Conservation (phyloP, 2,888 invertebrate genomes). For the Baccha elongata region DNA sequence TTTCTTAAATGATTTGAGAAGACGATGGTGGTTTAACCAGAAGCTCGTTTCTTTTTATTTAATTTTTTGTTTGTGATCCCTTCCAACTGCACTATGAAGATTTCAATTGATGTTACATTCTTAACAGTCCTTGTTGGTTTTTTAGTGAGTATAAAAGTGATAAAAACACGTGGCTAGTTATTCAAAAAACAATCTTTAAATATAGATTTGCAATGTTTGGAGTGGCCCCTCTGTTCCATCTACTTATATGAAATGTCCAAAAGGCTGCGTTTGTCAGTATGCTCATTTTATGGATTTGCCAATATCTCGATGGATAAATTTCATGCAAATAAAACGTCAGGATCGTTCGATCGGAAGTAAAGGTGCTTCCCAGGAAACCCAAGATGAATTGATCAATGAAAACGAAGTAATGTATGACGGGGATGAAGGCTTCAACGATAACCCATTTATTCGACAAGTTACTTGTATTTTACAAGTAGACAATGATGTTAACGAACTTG, state of each 20-base stretch:
- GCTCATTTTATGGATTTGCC: constrained; percentile 84
- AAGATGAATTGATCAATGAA: constrained; percentile 75
- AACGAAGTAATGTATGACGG: constrained; percentile 81
- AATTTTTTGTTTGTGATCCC: constrained; percentile 18
- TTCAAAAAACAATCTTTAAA: not conserved
- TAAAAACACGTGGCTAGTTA: constrained; percentile 3
- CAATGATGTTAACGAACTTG: constrained; percentile 80
- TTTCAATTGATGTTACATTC: constrained; percentile 30
- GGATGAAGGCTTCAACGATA: constrained; percentile 80
- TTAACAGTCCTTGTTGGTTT: constrained; percentile 18
- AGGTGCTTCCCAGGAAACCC: constrained; percentile 46
- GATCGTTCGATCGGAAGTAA: constrained; percentile 52
- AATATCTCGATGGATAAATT: constrained; percentile 83
- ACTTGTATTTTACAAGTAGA: constrained; percentile 84
- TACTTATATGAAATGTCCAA: constrained; percentile 82
- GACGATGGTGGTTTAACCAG: constrained; percentile 1
- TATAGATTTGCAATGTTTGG: constrained; percentile 33
- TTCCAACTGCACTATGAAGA: constrained; percentile 42
- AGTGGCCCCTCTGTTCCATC: constrained; percentile 45
- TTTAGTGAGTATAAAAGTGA: constrained; percentile 44
- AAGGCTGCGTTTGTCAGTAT: constrained; percentile 84
- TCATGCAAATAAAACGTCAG: constrained; percentile 75
- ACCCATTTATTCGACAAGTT: constrained; percentile 83
- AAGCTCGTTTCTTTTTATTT: constrained; percentile 5
- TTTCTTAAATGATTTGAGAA: constrained; percentile 11